phyloP scores from a whole-genome alignment of 2,113 vertebrate species.

The Nansenia antarctica region DNA sequence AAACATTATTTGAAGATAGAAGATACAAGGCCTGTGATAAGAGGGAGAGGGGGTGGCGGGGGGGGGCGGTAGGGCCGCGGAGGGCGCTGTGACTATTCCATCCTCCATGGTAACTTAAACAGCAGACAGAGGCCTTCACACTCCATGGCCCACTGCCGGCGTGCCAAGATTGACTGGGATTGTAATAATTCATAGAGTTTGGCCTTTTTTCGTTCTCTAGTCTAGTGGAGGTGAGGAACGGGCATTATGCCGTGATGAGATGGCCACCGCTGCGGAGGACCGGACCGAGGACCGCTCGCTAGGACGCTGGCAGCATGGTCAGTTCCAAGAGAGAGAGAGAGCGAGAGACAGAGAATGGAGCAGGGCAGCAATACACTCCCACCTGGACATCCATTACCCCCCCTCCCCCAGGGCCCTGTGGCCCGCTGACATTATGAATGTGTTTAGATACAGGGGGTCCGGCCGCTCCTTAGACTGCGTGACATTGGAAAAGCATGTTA shows the following conservation, averaged over 20 bases:
- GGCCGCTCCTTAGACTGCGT: constrained; percentile 28
- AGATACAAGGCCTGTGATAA: constrained; percentile 78
- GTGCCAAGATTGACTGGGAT: constrained; percentile 71
- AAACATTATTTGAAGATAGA: constrained; percentile 80
- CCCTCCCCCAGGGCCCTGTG: constrained; percentile 3
- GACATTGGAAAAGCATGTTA: constrained; percentile 63
- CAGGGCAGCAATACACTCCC: background rate
- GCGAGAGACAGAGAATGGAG: background rate
- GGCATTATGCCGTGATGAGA: constrained; percentile 79
- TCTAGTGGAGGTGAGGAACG: constrained; percentile 74
- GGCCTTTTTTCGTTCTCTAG: constrained; percentile 62
- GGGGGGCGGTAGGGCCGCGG: constrained; percentile 59
- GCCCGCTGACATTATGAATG: constrained; percentile 23
- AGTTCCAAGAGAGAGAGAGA: constrained; percentile 31
- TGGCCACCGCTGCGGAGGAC: constrained; percentile 52
- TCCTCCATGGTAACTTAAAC: constrained; percentile 95
- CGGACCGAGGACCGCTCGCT: no score
- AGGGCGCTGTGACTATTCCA: constrained; percentile 81
- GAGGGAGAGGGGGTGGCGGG: constrained; percentile 31
- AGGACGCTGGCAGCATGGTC: no score
- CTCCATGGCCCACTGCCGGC: constrained; percentile 73
- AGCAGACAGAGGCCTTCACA: constrained; percentile 84
- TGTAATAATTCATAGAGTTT: constrained; percentile 91
- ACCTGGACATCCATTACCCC: constrained; percentile 13
- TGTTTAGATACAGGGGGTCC: constrained; percentile 35